Conservation (phyloP, 2,113 vertebrate genomes). For the Guaruba guarouba region DNA sequence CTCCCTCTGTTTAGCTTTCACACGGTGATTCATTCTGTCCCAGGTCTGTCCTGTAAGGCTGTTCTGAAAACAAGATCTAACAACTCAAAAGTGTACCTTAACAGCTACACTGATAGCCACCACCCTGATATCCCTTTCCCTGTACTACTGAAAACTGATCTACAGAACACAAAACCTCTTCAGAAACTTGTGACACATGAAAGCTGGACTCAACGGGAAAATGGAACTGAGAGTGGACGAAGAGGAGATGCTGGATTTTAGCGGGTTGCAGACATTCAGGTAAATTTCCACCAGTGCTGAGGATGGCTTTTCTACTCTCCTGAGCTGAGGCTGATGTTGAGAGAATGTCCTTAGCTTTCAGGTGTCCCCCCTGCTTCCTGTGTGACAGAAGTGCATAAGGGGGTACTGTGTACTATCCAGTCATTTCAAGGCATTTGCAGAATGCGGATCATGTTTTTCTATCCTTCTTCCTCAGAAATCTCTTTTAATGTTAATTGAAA, state of each 20-base stretch:
- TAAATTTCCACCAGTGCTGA: background rate
- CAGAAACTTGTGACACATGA: background rate
- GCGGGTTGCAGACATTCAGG: background rate
- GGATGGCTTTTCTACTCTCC: background rate
- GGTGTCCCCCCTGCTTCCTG: accelerated
- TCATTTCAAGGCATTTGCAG: background rate
- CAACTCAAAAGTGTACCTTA: background rate
- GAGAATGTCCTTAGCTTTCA: background rate
- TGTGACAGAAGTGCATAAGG: background rate
- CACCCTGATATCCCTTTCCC: background rate
- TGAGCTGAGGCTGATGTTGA: accelerated
- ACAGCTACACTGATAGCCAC: background rate
- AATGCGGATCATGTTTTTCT: accelerated
- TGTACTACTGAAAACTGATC: background rate
- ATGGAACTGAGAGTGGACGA: background rate
- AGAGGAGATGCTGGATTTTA: background rate
- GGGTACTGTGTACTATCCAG: background rate
- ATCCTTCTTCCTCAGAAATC: background rate
- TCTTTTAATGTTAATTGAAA: background rate
- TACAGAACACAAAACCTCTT: background rate
- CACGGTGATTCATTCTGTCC: background rate
- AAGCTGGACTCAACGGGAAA: background rate
- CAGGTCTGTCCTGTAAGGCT: background rate
- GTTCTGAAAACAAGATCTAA: background rate
- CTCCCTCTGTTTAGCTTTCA: background rate